phyloP scores from a whole-genome alignment of 2,888 invertebrate species.

The Melikaiella ostensackeni region DNA sequence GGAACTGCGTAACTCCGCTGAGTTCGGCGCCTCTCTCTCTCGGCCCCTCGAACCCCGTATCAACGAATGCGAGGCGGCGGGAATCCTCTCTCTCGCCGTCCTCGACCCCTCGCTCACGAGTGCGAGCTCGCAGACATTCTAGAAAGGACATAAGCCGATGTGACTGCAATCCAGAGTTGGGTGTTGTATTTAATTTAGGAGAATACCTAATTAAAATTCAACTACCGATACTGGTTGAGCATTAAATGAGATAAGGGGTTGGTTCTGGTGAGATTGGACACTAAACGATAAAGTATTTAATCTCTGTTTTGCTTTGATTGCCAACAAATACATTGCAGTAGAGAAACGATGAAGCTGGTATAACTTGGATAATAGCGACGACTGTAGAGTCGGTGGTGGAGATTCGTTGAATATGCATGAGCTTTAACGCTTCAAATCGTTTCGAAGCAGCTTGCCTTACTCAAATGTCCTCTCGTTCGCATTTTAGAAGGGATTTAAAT shows the following conservation, averaged over 20 bases:
- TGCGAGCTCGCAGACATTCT: no score
- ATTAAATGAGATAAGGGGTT: constrained; percentile 9
- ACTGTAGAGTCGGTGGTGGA: neutral
- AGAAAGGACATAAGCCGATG: no score
- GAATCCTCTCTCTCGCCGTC: no score
- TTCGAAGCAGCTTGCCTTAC: constrained; percentile 22
- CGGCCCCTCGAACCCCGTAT: no score
- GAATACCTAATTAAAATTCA: neutral
- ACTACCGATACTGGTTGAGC: constrained; percentile 7
- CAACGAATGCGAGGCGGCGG: no score
- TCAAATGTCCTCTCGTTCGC: constrained; percentile 20
- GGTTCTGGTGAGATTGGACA: constrained; percentile 4
- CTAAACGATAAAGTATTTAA: constrained; percentile 31
- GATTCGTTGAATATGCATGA: constrained; percentile 37
- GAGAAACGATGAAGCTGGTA: constrained; percentile 25
- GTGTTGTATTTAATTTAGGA: no score
- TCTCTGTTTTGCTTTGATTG: constrained; percentile 36
- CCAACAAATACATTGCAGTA: constrained; percentile 36
- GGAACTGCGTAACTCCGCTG: no score
- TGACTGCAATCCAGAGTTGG: no score
- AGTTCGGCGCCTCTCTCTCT: no score
- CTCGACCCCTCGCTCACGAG: no score
- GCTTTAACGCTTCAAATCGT: constrained; percentile 35
- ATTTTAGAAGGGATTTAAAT: constrained; percentile 12
- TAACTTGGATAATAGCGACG: constrained; percentile 35